A percentile compares a stretch with the other conserved stretches of the same genome.
These are phyloP conservation scores for Ecdyonurus torrentis DNA, from an alignment of 2,888 invertebrate species.

Conservation along the genomic window DNA sequence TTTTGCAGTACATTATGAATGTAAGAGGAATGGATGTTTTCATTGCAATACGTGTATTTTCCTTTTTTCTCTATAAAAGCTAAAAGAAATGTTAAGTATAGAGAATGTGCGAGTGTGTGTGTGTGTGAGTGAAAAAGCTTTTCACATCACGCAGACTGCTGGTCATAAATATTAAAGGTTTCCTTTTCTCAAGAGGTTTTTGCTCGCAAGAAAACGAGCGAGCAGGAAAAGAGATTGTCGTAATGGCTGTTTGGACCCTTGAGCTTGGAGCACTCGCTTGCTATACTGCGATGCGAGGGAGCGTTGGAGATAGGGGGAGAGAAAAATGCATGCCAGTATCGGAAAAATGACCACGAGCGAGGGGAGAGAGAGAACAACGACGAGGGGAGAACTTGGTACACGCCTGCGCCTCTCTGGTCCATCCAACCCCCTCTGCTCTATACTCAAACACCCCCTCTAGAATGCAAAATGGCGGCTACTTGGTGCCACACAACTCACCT, in stretches of 20 bases:
- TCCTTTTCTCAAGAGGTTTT: slow-evolving; percentile 2
- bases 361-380: neutral
- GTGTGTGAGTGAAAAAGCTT: neutral
- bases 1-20: too few relatives aligned
- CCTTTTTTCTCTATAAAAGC: too few relatives aligned
- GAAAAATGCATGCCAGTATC: neutral
- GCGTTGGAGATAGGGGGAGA: neutral
- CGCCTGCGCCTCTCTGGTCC: neutral
- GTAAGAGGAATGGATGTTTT: too few relatives aligned
- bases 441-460: neutral
- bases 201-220: neutral
- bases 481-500: too few relatives aligned
- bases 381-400: neutral
- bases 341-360: neutral
- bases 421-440: neutral
- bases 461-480: neutral
- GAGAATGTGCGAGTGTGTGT: neutral
- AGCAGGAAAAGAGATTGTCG: neutral
- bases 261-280: neutral
- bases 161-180: slow-evolving; percentile 4
- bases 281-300: too few relatives aligned
- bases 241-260: slow-evolving; percentile 4
- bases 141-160: neutral
- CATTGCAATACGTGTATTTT: too few relatives aligned
- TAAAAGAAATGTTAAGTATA: neutral